Percentiles rank a stretch among this genome's conserved stretches.
These are phyloP conservation scores for Acanthisitta chloris DNA, from an alignment of 2,113 vertebrate genomes.

Conservation along the genomic window DNA sequence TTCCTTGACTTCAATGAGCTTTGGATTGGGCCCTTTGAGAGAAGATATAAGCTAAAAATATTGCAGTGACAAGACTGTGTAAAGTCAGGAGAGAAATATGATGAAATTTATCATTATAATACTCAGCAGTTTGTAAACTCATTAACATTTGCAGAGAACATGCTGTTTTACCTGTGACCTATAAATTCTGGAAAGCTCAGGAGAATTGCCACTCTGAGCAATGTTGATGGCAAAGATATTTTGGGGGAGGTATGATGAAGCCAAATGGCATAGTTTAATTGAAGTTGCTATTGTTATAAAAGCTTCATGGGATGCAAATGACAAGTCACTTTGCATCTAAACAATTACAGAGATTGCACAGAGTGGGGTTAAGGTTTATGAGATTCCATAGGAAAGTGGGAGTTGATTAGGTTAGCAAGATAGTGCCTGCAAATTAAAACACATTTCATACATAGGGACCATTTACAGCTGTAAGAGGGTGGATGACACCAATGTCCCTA, in stretches of 20 bases:
- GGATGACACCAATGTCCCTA: background rate
- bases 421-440: background rate
- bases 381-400: background rate
- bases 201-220: constrained; percentile 5
- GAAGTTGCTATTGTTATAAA: background rate
- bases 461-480: background rate
- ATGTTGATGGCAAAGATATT: constrained; percentile 4
- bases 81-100: constrained; percentile 18
- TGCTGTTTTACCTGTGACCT: constrained; percentile 47
- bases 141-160: constrained; percentile 56
- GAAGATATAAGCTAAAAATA: constrained; percentile 12
- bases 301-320: background rate
- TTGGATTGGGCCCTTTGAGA: constrained; percentile 18
- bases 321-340: background rate
- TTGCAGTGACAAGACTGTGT: background rate
- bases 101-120: constrained; percentile 36
- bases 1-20: constrained; percentile 29
- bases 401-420: background rate
- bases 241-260: background rate
- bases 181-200: constrained; percentile 18
- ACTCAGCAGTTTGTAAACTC: constrained; percentile 59
- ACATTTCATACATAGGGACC: background rate
- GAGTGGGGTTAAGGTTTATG: background rate
- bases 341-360: background rate
- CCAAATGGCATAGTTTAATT: background rate